phyloP scores from a whole-genome alignment of 2,888 invertebrate species.

The Dasypolia templi region DNA sequence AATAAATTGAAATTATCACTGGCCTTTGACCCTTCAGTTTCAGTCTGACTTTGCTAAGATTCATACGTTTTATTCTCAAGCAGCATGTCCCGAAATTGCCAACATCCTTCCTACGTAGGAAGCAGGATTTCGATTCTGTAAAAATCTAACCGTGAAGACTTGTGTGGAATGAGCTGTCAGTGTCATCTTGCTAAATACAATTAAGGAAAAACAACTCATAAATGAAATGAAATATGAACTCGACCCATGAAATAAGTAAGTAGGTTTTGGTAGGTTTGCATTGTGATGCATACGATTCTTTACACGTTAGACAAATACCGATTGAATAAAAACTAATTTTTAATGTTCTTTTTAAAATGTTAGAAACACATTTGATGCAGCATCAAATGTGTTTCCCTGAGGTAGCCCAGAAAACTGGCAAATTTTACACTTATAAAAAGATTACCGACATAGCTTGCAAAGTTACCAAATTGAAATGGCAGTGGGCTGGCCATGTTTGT shows the following conservation, averaged over 20 bases:
- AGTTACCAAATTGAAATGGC: not conserved
- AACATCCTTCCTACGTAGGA: not conserved
- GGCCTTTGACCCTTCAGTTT: conserved; percentile 69
- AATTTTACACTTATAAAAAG: not conserved
- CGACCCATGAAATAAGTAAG: conserved; percentile 8
- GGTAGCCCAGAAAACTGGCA: conserved; percentile 95
- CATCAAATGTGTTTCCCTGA: no score
- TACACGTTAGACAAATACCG: conserved; percentile 16
- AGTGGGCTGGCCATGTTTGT: not conserved
- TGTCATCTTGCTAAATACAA: not conserved
- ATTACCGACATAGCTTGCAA: not conserved
- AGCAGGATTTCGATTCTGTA: no score
- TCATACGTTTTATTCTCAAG: conserved; percentile 19
- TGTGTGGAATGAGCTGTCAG: no score
- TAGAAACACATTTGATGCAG: no score
- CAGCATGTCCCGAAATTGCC: not conserved
- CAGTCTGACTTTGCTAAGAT: conserved; percentile 40
- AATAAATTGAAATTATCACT: conserved; percentile 74
- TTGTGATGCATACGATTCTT: conserved; percentile 28
- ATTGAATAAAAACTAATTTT: not conserved
- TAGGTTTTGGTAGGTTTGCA: not conserved
- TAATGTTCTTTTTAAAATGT: not conserved
- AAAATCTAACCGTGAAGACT: no score
- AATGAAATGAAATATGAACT: conserved; percentile 16
- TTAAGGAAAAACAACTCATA: conserved; percentile 40